Conservation (phyloP, 2,113 vertebrate species). For the human (Homo sapiens) region DNA sequence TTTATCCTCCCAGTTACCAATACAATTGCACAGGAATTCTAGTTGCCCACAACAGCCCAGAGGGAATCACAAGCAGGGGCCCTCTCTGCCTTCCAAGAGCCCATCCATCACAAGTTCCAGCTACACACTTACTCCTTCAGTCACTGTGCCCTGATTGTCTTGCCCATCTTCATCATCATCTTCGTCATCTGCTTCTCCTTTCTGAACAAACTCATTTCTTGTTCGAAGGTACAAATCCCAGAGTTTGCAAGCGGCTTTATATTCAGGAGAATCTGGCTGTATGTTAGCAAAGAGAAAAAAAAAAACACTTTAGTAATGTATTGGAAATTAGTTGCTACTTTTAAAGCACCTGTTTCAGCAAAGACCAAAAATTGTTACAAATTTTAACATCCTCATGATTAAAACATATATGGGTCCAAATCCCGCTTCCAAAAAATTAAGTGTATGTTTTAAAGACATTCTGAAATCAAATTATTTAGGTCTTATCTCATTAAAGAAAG, state of each 20-base stretch:
- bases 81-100: not conserved
- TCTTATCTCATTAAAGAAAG: not conserved
- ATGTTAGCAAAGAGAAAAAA: slow-evolving; percentile 62
- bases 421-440: not conserved
- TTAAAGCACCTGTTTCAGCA: slow-evolving; percentile 20
- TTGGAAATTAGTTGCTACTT: not conserved
- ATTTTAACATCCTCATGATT: slow-evolving; percentile 22
- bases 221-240: slow-evolving; percentile 98
- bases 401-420: not conserved
- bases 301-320: slow-evolving; percentile 37
- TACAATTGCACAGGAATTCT: not conserved
- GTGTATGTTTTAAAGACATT: slow-evolving; percentile 19
- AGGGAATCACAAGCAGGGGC: not conserved
- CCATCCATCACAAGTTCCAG: not conserved
- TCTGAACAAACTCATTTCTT: slow-evolving; percentile 98
- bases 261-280: slow-evolving; percentile 95
- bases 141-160: slow-evolving; percentile 89
- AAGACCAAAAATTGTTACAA: slow-evolving; percentile 11
- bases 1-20: not conserved
- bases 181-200: slow-evolving; percentile 95
- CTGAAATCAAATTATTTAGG: slow-evolving; percentile 20
- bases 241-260: slow-evolving; percentile 96
- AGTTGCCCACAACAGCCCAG: not conserved
- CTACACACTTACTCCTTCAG: slow-evolving; percentile 91
- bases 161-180: slow-evolving; percentile 94